phyloP scores from a whole-genome alignment of 2,888 invertebrate genomes.

The Cantharis nigra region DNA sequence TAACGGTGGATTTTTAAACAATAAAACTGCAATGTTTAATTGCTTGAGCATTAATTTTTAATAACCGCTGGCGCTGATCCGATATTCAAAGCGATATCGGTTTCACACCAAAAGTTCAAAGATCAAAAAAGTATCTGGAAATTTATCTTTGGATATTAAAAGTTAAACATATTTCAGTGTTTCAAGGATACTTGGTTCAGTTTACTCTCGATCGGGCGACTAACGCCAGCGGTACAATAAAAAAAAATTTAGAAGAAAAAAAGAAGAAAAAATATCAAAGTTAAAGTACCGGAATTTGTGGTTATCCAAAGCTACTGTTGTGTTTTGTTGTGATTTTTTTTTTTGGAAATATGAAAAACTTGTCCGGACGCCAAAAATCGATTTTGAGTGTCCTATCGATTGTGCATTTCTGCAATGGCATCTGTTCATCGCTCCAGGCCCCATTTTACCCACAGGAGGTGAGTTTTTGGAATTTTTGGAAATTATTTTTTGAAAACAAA shows the following conservation, averaged over 20 bases:
- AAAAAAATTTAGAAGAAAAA: no score
- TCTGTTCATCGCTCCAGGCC: slow-evolving; percentile 82
- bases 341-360: slow-evolving; percentile 61
- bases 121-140: background rate
- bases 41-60: background rate
- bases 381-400: slow-evolving; percentile 78
- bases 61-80: background rate
- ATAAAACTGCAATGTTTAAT: background rate
- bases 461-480: slow-evolving; percentile 44
- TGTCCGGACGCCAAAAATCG: slow-evolving; percentile 75
- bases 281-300: background rate
- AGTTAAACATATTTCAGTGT: background rate
- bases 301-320: background rate
- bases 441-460: slow-evolving; percentile 87
- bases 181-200: background rate
- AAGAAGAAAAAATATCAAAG: no score
- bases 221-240: background rate
- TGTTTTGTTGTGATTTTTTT: background rate
- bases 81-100: background rate
- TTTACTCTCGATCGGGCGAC: background rate
- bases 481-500: background rate
- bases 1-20: background rate
- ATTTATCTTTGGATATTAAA: background rate
- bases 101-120: slow-evolving; percentile 3
- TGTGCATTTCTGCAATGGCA: slow-evolving; percentile 82